Base-by-base conservation (phyloP, 2,888 invertebrate genomes). In the Mythimna loreyi region DNA sequence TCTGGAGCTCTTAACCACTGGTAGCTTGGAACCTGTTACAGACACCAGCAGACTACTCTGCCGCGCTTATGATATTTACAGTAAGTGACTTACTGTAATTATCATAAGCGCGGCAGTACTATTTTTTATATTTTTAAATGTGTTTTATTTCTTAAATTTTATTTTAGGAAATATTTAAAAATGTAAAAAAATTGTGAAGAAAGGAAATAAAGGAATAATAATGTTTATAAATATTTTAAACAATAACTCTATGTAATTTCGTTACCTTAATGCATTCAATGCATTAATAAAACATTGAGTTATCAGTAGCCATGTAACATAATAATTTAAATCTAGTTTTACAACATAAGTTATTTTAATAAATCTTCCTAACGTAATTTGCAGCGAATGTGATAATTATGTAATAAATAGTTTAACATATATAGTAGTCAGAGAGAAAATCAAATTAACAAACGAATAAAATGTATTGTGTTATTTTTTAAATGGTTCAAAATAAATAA, bases 331-430 rank as follows among this genome's bases (percentile, higher is more conserved):
- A 45, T 23, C 5, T 60, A 72, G 43, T 52, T 47, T n/a, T 50
- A 28, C 9, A 28, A 40, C 65, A 65, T 72, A 80, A 49, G 28
- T 25, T 66, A 65, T 65, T 72, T 68, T 23, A 68, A 50, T 67
- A 45, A 45, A 45, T 50, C 49, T 68, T 70, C 40, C 52, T 69
- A 59, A 49, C 55, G 43, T 75, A 65, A 68, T 74, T 74, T 75
- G 75, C 82, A 84, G 72, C 59, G 50, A 84, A 62, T 82, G 84
- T 84, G 84, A 82, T 82, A 82, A 63, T 50, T 52, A 64, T 59
- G 36, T 67, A 69, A 66, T 45, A 56, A 56, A 56, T 71, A 66
- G 33, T 50, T 66, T 33, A 75, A 25, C 21, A 1, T 67, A 65
- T n/a, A 52, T 55, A 67, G 33, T 21, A 53, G 56, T 62, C 16